Conservation (phyloP, 2,113 vertebrate species). For the Hypocryptadius cinnamomeus region DNA sequence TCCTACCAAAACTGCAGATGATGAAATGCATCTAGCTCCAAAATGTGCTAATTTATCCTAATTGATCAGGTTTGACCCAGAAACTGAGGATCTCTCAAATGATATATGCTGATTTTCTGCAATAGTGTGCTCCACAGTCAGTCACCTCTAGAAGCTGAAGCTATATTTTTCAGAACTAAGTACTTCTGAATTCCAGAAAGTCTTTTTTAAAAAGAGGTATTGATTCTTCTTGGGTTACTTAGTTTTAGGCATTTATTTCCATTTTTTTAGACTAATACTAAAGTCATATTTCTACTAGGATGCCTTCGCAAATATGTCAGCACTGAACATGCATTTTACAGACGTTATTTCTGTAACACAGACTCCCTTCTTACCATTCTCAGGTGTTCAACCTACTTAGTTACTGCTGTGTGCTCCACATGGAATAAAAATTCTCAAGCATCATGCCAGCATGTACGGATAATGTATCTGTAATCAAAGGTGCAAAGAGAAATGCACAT, state of each 20-base stretch:
- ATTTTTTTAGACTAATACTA: not conserved
- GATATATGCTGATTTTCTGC: not conserved
- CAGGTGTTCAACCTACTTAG: not conserved
- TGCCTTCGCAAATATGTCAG: accelerated
- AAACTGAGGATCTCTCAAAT: not conserved
- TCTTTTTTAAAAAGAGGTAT: not conserved
- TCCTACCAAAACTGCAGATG: not conserved
- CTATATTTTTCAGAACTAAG: not conserved
- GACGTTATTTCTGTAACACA: not conserved
- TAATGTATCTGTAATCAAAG: not conserved
- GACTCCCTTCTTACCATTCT: not conserved
- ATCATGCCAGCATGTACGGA: not conserved
- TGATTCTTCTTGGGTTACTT: not conserved
- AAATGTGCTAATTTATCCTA: not conserved
- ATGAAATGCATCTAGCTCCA: not conserved
- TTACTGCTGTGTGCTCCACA: not conserved
- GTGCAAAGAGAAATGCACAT: not conserved
- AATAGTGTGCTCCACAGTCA: accelerated
- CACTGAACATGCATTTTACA: not conserved
- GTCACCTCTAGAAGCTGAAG: not conserved
- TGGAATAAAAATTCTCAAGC: not conserved
- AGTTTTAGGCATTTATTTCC: not conserved
- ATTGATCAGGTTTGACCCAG: not conserved
- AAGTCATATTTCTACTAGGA: not conserved
- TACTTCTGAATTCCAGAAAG: not conserved